These are phyloP conservation scores for Celastrina argiolus DNA, from an alignment of 2,888 invertebrate genomes.

Conservation along the genomic window DNA sequence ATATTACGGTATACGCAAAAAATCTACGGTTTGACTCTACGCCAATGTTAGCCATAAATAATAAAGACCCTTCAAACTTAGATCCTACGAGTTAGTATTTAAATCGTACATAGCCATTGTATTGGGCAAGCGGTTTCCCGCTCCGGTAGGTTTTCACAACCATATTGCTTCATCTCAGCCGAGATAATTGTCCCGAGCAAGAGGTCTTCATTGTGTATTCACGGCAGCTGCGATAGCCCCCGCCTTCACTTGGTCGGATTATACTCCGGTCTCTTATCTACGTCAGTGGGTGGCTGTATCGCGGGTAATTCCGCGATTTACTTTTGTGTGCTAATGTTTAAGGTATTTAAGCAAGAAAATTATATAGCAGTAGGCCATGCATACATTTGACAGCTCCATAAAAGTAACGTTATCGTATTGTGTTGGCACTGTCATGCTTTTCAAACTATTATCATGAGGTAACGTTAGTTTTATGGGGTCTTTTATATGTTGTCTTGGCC, in stretches of 20 bases:
- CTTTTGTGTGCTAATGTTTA: background rate
- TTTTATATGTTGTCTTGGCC: too few relatives aligned
- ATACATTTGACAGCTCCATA: too few relatives aligned
- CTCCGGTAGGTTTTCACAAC: slow-evolving; percentile 60
- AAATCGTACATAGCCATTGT: slow-evolving; percentile 43
- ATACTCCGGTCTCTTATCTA: slow-evolving; percentile 36
- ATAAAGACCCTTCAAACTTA: background rate
- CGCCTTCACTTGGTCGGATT: slow-evolving; percentile 45
- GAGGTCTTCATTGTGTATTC: slow-evolving; percentile 44
- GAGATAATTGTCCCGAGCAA: slow-evolving; percentile 48
- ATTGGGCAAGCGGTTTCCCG: slow-evolving; percentile 63
- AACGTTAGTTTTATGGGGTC: too few relatives aligned
- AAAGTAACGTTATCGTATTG: too few relatives aligned
- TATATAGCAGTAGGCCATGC: too few relatives aligned
- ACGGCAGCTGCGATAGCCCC: slow-evolving; percentile 33
- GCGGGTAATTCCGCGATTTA: background rate
- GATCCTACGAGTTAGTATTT: background rate
- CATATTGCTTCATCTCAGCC: slow-evolving; percentile 55
- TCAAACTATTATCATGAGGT: too few relatives aligned
- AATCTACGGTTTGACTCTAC: background rate
- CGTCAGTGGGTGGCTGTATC: background rate
- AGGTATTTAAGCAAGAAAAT: too few relatives aligned
- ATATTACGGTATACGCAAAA: too few relatives aligned
- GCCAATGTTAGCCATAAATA: too few relatives aligned
- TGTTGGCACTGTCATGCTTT: too few relatives aligned